Conservation (phyloP, 2,888 invertebrate genomes). For the Nemotelus nigrinus region DNA sequence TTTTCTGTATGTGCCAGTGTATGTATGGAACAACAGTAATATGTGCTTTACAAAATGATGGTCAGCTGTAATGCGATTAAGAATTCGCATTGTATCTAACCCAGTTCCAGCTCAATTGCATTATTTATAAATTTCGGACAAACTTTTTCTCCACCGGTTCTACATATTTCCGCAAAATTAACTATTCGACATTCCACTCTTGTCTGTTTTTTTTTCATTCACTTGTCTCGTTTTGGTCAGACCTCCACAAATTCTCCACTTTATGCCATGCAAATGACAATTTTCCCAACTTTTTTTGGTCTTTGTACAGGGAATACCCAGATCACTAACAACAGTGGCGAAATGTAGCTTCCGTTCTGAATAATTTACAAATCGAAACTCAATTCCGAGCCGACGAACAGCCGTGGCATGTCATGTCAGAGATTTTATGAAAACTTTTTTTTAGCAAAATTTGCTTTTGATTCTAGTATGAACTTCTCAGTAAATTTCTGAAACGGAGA, state of each 20-base stretch:
- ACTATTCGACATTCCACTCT: no score
- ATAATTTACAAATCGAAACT: conserved; percentile 32
- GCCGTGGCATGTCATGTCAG: no score
- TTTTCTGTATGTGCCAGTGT: no score
- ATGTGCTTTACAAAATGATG: conserved; percentile 9
- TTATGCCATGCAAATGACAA: conserved; percentile 8
- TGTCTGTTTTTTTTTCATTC: not conserved
- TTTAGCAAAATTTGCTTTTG: no score
- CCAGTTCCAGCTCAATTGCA: not conserved
- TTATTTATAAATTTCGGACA: conserved; percentile 20
- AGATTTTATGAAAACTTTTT: no score
- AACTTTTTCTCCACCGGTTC: not conserved
- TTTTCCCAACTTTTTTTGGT: not conserved
- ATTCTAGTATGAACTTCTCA: no score
- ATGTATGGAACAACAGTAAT: not conserved
- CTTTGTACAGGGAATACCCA: not conserved
- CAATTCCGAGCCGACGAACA: not conserved
- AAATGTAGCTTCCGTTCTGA: conserved; percentile 28
- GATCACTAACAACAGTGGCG: not conserved
- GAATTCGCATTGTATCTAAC: not conserved
- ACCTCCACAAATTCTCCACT: conserved; percentile 15
- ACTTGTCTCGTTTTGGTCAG: not conserved
- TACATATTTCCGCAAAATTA: no score
- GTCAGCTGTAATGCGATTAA: conserved; percentile 4
- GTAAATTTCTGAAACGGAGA: no score